Evolutionary conservation across 37 sponge, comb jelly and placozoan species (phyloP), one percentile per base, ranked within the genome.

Genomic region (Hexactinellida sp.): DNA sequence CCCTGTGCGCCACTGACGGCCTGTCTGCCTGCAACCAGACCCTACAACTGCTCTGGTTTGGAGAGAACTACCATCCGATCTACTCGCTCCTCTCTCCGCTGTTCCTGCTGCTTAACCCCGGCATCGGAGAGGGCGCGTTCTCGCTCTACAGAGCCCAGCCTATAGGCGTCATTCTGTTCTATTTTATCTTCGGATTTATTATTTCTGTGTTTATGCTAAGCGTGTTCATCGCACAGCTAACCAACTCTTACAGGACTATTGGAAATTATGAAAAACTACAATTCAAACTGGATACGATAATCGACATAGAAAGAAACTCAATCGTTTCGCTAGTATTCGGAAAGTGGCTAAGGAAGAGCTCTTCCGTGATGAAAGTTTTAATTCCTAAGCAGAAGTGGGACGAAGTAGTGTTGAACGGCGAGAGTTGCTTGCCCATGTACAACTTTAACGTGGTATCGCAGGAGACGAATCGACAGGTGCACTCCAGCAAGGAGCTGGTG

Each of bases 391-490:
- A 63, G 28, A 63, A 63, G 13, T 63, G 76, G 76, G 76, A 63
- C 3, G 28, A 63, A n/a, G 76, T 32, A 23, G 76, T 63, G 28
- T n/a, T 63, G 76, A 63, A 63, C 25, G 76, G 13, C 34, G 76
- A 63, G 76, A 63, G 13, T n/a, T 21, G 34, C 30, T 7, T 63
- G 13, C 76, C 76, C 5, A 32, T n/a, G 5, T 63, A 63, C 34
- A 63, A 63, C 34, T 63, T 23, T 10, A 63, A 63, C 13, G 76
- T n/a, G 1, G 76, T 63, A 7, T 21, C 76, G 76, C 76, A 63
- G 76, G 76, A 63, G 34, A 63, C 76, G 21, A 63, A 63, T n/a
- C 76, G 76, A 63, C 76, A 63, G 34, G 76, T 63, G 5, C 76
- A 32, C 19, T 63, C 76, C 76, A 63, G 76, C 34, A 63, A 63